phyloP scores from a whole-genome alignment of 2,113 vertebrate genomes.

The Boleophthalmus pectinirostris region DNA sequence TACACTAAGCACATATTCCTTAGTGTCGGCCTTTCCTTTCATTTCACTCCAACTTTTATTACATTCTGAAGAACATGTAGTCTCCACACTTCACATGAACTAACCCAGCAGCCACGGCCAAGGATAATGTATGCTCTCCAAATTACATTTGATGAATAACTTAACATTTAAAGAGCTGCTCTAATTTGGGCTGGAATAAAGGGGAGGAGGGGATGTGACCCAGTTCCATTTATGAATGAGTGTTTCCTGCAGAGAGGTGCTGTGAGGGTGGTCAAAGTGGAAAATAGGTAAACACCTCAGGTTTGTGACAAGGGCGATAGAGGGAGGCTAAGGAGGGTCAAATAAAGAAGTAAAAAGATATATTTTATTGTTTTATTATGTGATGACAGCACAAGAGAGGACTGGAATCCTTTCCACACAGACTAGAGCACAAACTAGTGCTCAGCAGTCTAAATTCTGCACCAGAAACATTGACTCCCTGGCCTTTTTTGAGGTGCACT shows the following conservation, averaged over 20 bases:
- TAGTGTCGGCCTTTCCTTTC: neutral
- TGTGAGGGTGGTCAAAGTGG: slow-evolving; percentile 45
- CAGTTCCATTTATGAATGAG: slow-evolving; percentile 76
- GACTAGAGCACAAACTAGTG: neutral
- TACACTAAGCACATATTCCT: neutral
- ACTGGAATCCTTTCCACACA: slow-evolving; percentile 4
- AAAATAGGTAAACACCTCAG: slow-evolving; percentile 32
- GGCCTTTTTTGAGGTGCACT: too few relatives aligned
- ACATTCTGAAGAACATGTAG: slow-evolving; percentile 2
- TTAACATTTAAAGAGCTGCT: slow-evolving; percentile 75
- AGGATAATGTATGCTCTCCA: slow-evolving; percentile 61
- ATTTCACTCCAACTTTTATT: neutral
- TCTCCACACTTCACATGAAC: slow-evolving; percentile 16
- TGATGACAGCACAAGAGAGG: neutral
- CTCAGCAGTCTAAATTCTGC: too few relatives aligned
- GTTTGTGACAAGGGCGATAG: slow-evolving; percentile 12
- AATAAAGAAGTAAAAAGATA: neutral
- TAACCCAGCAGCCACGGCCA: slow-evolving; percentile 36
- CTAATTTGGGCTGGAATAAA: slow-evolving; percentile 60
- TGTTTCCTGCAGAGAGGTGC: slow-evolving; percentile 29
- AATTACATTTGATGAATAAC: slow-evolving; percentile 75
- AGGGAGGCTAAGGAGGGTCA: neutral
- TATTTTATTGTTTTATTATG: neutral
- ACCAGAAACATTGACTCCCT: too few relatives aligned
- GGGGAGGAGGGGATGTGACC: slow-evolving; percentile 62